A percentile compares a stretch with the other conserved stretches of the same genome.
These are phyloP conservation scores for Sebastes dallii DNA, from an alignment of 2,797 vertebrate species.

Conservation along the genomic window DNA sequence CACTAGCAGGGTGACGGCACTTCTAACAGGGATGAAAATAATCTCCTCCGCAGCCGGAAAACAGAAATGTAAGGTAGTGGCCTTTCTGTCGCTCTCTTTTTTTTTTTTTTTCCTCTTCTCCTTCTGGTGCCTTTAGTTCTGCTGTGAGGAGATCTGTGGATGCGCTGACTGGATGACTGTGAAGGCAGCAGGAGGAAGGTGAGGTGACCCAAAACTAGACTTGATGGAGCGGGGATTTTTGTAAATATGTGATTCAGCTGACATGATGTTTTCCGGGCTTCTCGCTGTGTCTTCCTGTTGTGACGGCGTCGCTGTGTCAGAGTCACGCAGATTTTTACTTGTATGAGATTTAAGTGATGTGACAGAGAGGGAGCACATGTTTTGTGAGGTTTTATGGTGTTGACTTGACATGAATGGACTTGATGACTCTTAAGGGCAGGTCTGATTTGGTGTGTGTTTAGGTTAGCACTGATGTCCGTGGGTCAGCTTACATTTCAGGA, in stretches of 20 bases:
- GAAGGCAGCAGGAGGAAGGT: constrained; percentile 59
- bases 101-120: neutral
- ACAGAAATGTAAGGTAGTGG: constrained; percentile 62
- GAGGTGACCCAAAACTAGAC: constrained; percentile 37
- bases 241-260: constrained; percentile 21
- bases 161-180: constrained; percentile 72
- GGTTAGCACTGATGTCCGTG: neutral
- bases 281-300: neutral
- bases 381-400: neutral
- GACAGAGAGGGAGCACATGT: constrained; percentile 3
- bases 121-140: constrained; percentile 55
- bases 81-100: constrained; percentile 11
- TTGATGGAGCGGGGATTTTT: neutral
- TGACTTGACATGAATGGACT: constrained; percentile 9
- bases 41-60: constrained; percentile 40
- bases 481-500: constrained; percentile 2
- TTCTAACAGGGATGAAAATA: constrained; percentile 20
- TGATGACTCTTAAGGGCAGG: neutral
- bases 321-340: neutral
- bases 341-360: neutral
- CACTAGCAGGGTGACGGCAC: constrained; percentile 46
- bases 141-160: constrained; percentile 52
- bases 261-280: constrained; percentile 10
- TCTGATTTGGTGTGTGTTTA: constrained; percentile 12
- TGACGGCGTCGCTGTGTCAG: neutral